Base-by-base conservation (phyloP, 2,797 vertebrate genomes). In the Lepus townsendii region DNA sequence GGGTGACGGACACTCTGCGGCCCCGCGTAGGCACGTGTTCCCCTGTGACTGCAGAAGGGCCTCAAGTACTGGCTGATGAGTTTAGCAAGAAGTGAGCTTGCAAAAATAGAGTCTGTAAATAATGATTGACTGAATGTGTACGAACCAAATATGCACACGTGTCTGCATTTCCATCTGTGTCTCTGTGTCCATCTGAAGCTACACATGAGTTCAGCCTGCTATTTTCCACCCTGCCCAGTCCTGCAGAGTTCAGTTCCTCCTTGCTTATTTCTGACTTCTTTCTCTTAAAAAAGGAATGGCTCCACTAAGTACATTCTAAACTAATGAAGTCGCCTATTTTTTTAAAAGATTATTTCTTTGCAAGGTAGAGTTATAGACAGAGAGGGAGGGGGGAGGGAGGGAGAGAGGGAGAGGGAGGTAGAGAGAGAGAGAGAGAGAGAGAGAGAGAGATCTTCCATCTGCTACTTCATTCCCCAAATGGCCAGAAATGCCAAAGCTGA, bases 21-120 rank as follows among this genome's bases (percentile, higher is more conserved):
- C 24, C 7, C 26, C 10, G 10, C 26, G 2, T 30, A 42, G 2
- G 3, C 0, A 1, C 3, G 0, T 65, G 30, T 8, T 12, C 9
- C 2, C 27, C 63, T 47, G 26, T 42, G 73, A 10, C 72, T 88
- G 11, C 24, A 69, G 57, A 86, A 69, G 13, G 13, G 27, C n/a
- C 30, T 35, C 26, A 16, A 24, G 11, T 9, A 11, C 38, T 82
- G 85, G 60, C 47, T 65, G 35, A 65, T 27, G 62, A 38, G 32
- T 88, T 54, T 71, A 66, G 14, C 27, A 57, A 82, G 14, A 32
- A 22, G 3, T 76, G 32, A 47, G 27, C 42, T 69, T 79, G 19
- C 38, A 75, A n/a, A 47, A 32, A 10, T 1, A 19, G 19, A 65
- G 65, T 35, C 60, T 32, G 7, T 38, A 71, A 69, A 68, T 54